phyloP scores from a whole-genome alignment of 2,797 vertebrate species.

The Tragopan temminckii region DNA sequence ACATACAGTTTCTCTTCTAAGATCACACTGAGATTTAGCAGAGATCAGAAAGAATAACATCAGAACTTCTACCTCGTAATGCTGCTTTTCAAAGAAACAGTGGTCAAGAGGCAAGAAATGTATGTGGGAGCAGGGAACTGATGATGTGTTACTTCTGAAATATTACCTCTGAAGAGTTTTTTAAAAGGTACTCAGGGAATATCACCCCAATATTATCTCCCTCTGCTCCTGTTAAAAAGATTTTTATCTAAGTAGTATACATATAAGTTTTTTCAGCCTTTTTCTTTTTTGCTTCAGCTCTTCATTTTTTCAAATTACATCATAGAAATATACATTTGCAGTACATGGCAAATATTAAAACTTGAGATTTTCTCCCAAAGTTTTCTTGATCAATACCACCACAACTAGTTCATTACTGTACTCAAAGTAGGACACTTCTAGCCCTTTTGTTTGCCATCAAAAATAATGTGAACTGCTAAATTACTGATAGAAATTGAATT shows the following conservation, averaged over 20 bases:
- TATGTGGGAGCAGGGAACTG: neutral
- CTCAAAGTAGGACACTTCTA: neutral
- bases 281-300: neutral
- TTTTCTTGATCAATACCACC: neutral
- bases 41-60: neutral
- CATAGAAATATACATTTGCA: neutral
- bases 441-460: neutral
- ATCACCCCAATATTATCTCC: neutral
- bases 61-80: neutral
- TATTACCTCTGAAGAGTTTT: constrained; percentile 6
- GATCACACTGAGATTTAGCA: neutral
- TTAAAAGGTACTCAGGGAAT: neutral
- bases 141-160: neutral
- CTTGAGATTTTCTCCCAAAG: neutral
- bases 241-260: neutral
- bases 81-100: neutral
- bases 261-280: neutral
- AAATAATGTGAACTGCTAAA: neutral
- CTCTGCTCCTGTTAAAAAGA: neutral
- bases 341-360: neutral
- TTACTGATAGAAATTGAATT: neutral
- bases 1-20: neutral
- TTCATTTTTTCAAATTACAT: neutral
- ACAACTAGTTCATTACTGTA: neutral
- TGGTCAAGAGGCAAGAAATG: neutral